These are phyloP conservation scores for Chydorus sphaericus DNA, from an alignment of 2,888 invertebrate species.

Conservation along the genomic window DNA sequence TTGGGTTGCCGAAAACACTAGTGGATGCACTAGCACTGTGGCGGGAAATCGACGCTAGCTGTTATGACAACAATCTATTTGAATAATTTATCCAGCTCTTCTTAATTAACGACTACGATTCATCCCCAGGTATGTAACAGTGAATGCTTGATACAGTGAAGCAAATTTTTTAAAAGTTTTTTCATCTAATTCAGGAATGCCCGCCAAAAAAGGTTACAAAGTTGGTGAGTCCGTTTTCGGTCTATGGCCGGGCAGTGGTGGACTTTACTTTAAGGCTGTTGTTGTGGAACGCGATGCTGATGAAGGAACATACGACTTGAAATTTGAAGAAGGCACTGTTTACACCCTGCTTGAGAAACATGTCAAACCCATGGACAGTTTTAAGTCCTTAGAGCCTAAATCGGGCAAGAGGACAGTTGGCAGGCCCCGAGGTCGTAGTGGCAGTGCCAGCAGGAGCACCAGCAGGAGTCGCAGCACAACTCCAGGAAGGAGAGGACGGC, in stretches of 20 bases:
- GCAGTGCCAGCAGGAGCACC: neutral
- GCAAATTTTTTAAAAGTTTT: neutral
- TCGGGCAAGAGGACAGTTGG: neutral
- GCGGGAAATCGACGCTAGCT: no score
- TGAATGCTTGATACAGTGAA: no score
- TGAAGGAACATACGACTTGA: constrained; percentile 24
- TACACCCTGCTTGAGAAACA: constrained; percentile 21
- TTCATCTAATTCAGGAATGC: neutral
- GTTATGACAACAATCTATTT: constrained; percentile 4
- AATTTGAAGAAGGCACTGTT: constrained; percentile 25
- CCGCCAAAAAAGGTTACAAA: constrained; percentile 4
- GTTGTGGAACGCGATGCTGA: constrained; percentile 20
- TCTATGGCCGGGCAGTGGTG: constrained; percentile 22
- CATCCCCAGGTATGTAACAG: neutral
- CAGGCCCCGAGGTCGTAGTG: neutral
- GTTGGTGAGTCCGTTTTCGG: constrained; percentile 27
- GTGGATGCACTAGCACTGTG: no score
- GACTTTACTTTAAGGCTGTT: constrained; percentile 23
- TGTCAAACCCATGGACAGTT: neutral
- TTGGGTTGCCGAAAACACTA: no score
- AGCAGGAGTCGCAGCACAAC: constrained; percentile 2
- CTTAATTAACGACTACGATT: neutral
- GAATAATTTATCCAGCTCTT: neutral
- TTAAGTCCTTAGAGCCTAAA: neutral
- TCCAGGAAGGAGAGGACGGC: neutral